phyloP scores from a whole-genome alignment of 2,888 invertebrate genomes.

The Pandemis cinnamomeana region DNA sequence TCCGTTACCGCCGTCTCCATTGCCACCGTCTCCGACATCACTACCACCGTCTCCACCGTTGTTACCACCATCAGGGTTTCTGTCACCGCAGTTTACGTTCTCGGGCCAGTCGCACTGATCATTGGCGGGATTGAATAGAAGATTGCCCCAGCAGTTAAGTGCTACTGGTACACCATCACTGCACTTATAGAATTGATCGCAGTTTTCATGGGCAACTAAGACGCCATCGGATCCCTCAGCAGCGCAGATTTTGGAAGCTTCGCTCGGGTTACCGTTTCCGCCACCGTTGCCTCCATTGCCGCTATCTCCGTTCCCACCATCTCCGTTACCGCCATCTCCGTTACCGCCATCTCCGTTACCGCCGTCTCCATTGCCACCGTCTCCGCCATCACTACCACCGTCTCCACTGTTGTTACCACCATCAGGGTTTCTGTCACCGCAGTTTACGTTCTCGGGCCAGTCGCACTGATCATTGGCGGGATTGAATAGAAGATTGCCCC shows the following conservation, averaged over 20 bases:
- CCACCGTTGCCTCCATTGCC: constrained; percentile 8
- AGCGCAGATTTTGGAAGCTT: constrained; percentile 56
- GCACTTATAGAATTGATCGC: constrained; percentile 59
- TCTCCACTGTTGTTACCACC: constrained; percentile 5
- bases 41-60: constrained; percentile 29
- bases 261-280: constrained; percentile 44
- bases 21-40: constrained; percentile 36
- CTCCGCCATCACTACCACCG: constrained; percentile 40
- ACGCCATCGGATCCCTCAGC: constrained; percentile 50
- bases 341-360: background rate
- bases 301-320: background rate
- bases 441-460: constrained; percentile 56
- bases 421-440: constrained; percentile 50
- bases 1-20: constrained; percentile 14
- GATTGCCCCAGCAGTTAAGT: constrained; percentile 49
- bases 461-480: constrained; percentile 52
- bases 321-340: constrained; percentile 33
- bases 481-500: constrained; percentile 52
- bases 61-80: constrained; percentile 40
- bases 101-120: constrained; percentile 56
- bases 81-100: constrained; percentile 57
- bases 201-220: constrained; percentile 58
- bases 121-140: constrained; percentile 53
- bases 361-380: constrained; percentile 31
- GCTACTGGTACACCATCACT: constrained; percentile 50